These are phyloP conservation scores for Hylia prasina DNA, from an alignment of 2,113 vertebrate species.

Conservation along the genomic window DNA sequence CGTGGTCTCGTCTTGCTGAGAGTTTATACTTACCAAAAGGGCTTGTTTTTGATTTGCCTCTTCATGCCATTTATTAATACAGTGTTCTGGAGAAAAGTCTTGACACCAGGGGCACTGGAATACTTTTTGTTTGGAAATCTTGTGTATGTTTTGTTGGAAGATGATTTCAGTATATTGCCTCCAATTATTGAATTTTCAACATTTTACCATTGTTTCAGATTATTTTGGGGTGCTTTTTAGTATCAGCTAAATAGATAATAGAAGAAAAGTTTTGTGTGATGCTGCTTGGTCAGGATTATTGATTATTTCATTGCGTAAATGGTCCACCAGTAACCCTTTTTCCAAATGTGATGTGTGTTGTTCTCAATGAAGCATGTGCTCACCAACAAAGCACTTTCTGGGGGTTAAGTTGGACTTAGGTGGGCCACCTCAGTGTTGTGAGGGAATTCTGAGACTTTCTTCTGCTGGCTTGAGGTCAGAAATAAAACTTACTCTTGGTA, in stretches of 20 bases:
- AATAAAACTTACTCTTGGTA: neutral
- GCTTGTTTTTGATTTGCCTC: neutral
- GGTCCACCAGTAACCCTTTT: neutral
- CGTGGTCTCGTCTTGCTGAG: neutral
- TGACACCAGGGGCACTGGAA: neutral
- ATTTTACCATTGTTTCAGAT: neutral
- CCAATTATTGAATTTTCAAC: neutral
- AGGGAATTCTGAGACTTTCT: neutral
- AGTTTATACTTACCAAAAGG: neutral
- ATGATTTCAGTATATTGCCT: neutral
- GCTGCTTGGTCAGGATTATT: neutral
- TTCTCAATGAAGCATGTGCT: neutral
- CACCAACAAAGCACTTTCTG: neutral
- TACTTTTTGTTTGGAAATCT: neutral
- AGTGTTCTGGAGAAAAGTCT: neutral
- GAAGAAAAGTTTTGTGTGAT: neutral
- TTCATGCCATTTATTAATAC: neutral
- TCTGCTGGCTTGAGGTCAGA: neutral
- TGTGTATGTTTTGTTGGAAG: neutral
- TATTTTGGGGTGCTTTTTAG: neutral
- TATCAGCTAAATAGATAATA: neutral
- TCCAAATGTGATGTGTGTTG: neutral
- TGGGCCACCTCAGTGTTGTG: neutral
- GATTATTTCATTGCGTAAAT: neutral
- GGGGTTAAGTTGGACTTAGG: neutral